Evolutionary conservation across 2,797 vertebrate species (phyloP).

Genomic region (Pristis pectinata): DNA sequence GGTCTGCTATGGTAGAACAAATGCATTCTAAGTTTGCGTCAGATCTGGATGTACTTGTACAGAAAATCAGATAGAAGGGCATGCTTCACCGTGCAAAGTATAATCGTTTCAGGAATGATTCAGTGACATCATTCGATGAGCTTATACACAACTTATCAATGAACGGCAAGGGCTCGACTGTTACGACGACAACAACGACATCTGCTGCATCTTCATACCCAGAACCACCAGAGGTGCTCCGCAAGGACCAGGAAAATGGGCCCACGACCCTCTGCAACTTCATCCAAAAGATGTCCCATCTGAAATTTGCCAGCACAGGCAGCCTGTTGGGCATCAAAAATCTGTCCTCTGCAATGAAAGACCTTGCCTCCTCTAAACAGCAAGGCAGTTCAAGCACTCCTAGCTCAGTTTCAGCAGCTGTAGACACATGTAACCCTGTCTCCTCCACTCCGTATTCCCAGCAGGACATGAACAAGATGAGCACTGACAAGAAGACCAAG

Average conservation of each 20-base stretch:
- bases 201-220: slow-evolving; percentile 73
- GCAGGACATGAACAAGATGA: slow-evolving; percentile 62
- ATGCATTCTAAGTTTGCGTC: slow-evolving; percentile 69
- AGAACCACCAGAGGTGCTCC: slow-evolving; percentile 69
- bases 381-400: slow-evolving; percentile 73
- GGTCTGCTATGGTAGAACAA: slow-evolving; percentile 79
- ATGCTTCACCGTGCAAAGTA: slow-evolving; percentile 99
- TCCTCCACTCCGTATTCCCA: slow-evolving; percentile 64
- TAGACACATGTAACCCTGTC: slow-evolving; percentile 69
- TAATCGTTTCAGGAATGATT: slow-evolving; percentile 99
- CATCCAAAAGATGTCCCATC: slow-evolving; percentile 95
- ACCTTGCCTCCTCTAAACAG: slow-evolving; percentile 90
- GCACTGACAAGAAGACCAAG: slow-evolving; percentile 71
- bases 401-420: slow-evolving; percentile 64
- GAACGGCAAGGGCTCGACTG: slow-evolving; percentile 87
- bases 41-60: slow-evolving; percentile 79
- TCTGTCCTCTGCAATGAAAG: slow-evolving; percentile 88
- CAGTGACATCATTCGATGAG: slow-evolving; percentile 96
- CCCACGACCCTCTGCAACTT: slow-evolving; percentile 87
- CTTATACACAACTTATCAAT: slow-evolving; percentile 92
- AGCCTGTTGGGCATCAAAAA: slow-evolving; percentile 86
- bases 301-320: slow-evolving; percentile 89
- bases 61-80: slow-evolving; percentile 86
- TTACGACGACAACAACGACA: slow-evolving; percentile 69
- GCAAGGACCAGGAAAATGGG: slow-evolving; percentile 84